These are phyloP conservation scores for Tragelaphus strepsiceros DNA, from an alignment of 2,113 vertebrate species.

Conservation along the genomic window DNA sequence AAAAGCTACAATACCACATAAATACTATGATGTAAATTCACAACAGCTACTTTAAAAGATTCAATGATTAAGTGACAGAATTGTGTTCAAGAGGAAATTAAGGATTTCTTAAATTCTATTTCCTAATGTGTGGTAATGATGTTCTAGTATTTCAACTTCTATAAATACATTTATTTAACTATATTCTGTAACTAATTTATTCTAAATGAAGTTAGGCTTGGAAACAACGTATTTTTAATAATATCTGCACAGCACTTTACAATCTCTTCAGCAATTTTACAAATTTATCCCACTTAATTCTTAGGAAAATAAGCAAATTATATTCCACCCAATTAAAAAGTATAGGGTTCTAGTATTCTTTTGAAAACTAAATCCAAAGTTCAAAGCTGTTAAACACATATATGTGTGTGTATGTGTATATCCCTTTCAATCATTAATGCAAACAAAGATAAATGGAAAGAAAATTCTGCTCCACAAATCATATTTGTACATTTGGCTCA, in stretches of 20 bases:
- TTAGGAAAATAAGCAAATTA: not conserved
- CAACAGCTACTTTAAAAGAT: not conserved
- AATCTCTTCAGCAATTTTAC: conserved; percentile 7
- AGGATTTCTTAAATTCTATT: not conserved
- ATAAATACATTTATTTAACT: conserved; percentile 3
- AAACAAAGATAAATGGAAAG: conserved; percentile 20
- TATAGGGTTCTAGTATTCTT: conserved; percentile 12
- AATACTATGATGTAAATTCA: not conserved
- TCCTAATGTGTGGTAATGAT: not conserved
- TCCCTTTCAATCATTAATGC: not conserved
- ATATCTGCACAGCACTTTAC: not conserved
- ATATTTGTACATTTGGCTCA: not conserved
- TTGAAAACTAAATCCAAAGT: conserved; percentile 2
- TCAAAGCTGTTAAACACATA: not conserved
- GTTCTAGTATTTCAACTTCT: not conserved
- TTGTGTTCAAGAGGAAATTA: not conserved
- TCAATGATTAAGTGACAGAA: not conserved
- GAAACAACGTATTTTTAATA: not conserved
- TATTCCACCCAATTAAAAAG: not conserved
- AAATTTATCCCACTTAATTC: not conserved
- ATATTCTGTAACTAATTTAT: not conserved
- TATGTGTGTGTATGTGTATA: not conserved
- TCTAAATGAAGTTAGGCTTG: not conserved
- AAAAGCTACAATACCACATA: not conserved
- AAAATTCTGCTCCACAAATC: not conserved